These are phyloP conservation scores for Sebastes itinus DNA, from an alignment of 2,797 vertebrate genomes.

Conservation along the genomic window DNA sequence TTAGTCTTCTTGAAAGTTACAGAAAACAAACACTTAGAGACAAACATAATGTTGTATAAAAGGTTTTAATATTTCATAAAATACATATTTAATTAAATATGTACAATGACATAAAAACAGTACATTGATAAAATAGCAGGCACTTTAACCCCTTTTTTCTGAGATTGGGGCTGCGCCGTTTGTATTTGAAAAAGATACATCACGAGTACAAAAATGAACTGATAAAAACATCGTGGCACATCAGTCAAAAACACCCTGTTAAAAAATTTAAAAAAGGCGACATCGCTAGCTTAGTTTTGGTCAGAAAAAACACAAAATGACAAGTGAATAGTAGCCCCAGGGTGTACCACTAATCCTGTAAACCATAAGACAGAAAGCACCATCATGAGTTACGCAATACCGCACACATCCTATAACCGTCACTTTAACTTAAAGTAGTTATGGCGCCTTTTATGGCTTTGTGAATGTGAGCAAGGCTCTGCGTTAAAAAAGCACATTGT, in stretches of 20 bases:
- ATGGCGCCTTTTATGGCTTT: constrained; percentile 33
- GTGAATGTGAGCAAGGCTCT: background rate
- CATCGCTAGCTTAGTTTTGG: constrained; percentile 55
- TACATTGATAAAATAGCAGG: constrained; percentile 73
- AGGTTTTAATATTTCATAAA: constrained; percentile 82
- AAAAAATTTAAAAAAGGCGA: background rate
- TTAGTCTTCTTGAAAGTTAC: constrained; percentile 1
- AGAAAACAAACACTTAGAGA: background rate
- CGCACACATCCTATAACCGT: background rate
- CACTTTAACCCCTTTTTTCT: constrained; percentile 31
- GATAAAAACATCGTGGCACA: constrained; percentile 46
- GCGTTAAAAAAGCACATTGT: background rate
- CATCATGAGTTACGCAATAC: constrained; percentile 30
- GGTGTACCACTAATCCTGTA: constrained; percentile 41
- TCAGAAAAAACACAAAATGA: constrained; percentile 19
- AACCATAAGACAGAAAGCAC: constrained; percentile 38
- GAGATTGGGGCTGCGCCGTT: constrained; percentile 47
- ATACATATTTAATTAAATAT: constrained; percentile 82
- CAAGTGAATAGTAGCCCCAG: background rate
- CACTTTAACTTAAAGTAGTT: background rate
- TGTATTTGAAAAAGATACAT: constrained; percentile 52
- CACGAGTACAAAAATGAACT: constrained; percentile 42
- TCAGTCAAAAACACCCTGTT: constrained; percentile 15
- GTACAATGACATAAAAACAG: constrained; percentile 64
- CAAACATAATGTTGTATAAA: constrained; percentile 68